Base-by-base conservation (phyloP, 1,140 invertebrate genomes). In the Caerostris darwini region DNA sequence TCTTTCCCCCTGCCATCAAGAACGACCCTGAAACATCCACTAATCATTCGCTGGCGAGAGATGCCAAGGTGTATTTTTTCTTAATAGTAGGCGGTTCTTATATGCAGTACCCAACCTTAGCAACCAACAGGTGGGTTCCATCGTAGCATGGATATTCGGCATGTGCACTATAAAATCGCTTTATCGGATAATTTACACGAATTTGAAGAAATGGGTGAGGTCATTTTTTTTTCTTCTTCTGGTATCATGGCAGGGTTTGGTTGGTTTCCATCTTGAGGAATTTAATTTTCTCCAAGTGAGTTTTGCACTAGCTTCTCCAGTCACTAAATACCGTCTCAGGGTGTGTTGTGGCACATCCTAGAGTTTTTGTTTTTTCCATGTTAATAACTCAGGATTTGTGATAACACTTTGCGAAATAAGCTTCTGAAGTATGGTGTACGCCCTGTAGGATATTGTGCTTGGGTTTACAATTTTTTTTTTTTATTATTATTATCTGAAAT, bases 11-110 rank as follows among this genome's bases (percentile, higher is more conserved):
- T 10, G 61, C 5, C n/a, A 14, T 77, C 34, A 34, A 34, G 8
- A n/a, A 3, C 85, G 85, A 87, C 82, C 82, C 69, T 81, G 56
- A 81, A 81, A 90, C 6, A 83, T 92, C 90, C 71, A 92, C 90
- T 92, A 83, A 92, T 92, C 90, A 92, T 64, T 92, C 71, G 71
- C n/a, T 19, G 8, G 56, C 19, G 19, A 54, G 8, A 34, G 19
- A 53, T 54, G 77, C 90, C 19, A 87, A 92, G 90, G 90, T 83
- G 77, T 77, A 77, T 64, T 82, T 67, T 81, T 81, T 90, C 69
- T 56, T 81, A 14, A 56, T 71, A 69, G 71, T 90, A 90, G 89
- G 89, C 89, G 89, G 89, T 90, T 58, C 89, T 90, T 58, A 77
- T 19, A 77, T 17, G 64, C 58, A 58, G 61, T 89, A 89, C 87